Percentiles rank a stretch among this genome's conserved stretches.
Evolutionary conservation across 2,113 vertebrate genomes (phyloP).

Genomic region (Saccopteryx leptura): DNA sequence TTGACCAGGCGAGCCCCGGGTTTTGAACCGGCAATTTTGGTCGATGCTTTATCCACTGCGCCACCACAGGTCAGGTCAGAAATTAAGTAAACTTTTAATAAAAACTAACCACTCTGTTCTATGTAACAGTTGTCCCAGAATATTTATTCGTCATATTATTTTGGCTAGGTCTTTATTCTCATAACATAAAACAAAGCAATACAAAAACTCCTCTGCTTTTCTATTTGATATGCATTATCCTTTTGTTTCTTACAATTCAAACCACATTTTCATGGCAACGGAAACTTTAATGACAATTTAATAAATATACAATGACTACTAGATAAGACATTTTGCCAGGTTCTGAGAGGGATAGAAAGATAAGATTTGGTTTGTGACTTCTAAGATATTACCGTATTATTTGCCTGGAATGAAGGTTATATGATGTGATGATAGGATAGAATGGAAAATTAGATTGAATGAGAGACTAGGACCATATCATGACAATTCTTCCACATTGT

Average conservation of each 20-base stretch:
- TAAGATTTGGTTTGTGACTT: background rate
- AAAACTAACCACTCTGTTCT: background rate
- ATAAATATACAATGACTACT: background rate
- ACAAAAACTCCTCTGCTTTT: background rate
- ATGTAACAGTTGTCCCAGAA: background rate
- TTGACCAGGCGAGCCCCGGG: no score
- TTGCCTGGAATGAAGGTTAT: background rate
- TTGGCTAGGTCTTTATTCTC: background rate
- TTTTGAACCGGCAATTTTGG: no score
- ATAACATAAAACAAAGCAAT: background rate
- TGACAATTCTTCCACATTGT: background rate
- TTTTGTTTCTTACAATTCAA: background rate
- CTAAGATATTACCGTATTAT: background rate
- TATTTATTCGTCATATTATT: background rate
- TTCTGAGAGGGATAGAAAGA: background rate
- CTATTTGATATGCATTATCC: background rate
- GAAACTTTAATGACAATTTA: conserved; percentile 24
- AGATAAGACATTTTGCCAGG: background rate
- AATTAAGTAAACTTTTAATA: background rate
- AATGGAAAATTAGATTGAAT: conserved; percentile 7
- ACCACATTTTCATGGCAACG: background rate
- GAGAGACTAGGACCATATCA: background rate
- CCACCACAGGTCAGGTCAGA: no score
- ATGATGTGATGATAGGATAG: background rate
- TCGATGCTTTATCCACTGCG: no score